phyloP scores from a whole-genome alignment of 2,113 vertebrate species.

The Paramormyrops kingsleyae region DNA sequence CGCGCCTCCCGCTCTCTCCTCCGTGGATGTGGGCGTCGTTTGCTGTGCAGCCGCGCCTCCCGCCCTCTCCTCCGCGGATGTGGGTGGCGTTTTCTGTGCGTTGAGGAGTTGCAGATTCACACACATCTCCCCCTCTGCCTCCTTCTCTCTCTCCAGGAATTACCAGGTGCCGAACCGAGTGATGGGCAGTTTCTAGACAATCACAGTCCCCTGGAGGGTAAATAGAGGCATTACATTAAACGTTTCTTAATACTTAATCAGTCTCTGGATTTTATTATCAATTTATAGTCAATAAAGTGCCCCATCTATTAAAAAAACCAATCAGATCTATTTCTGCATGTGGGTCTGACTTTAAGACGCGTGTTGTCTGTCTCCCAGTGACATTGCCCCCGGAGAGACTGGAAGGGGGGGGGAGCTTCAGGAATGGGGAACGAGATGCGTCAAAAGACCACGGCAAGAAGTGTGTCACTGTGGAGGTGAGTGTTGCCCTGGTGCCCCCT shows the following conservation, averaged over 20 bases:
- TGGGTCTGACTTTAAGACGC: constrained; percentile 17
- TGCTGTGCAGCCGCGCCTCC: background rate
- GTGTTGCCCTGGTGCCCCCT: constrained; percentile 9
- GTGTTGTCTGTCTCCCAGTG: constrained; percentile 46
- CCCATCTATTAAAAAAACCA: background rate
- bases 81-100: too few species aligned
- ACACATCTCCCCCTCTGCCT: constrained; percentile 24
- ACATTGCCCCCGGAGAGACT: constrained; percentile 63
- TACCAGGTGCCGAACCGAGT: constrained; percentile 52
- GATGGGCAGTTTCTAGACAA: constrained; percentile 58
- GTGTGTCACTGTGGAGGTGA: constrained; percentile 62
- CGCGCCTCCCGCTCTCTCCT: background rate
- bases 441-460: constrained; percentile 52
- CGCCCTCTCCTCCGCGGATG: background rate
- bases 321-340: background rate
- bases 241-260: background rate
- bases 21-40: too few species aligned
- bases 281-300: background rate
- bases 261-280: background rate
- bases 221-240: constrained; percentile 26
- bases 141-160: constrained; percentile 48
- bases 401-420: constrained; percentile 53
- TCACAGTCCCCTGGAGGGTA: constrained; percentile 71
- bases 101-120: constrained; percentile 46
- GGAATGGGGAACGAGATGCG: constrained; percentile 46